Base-by-base conservation (phyloP, 2,888 invertebrate genomes). In the Mythimna vitellina region DNA sequence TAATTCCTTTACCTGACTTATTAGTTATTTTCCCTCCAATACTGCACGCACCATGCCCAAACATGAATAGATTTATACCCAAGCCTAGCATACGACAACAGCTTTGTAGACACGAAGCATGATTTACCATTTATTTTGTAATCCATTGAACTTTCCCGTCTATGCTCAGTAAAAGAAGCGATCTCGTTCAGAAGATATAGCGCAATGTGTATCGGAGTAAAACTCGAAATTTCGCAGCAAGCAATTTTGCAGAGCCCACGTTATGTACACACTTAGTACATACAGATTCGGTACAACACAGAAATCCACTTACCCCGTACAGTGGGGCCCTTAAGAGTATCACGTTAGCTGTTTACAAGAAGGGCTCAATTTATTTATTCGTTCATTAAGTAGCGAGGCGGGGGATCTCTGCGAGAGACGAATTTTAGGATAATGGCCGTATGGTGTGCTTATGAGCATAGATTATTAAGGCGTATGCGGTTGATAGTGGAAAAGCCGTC, bases 241-340 rank as follows among this genome's bases (percentile, higher is more conserved):
- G 38, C 75, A 77, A 76, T 86, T 86, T 81, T 68, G 72, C 75
- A 90, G 88, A 92, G 89, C 92, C 89, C 93, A 90, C 90, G 89
- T 93, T 87, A 80, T 86, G 85, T 87, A 88, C 84, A 86, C 84
- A 87, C 84, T 87, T 85, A 89, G 89, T 89, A 91, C 89, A 92
- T 89, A 91, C 89, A 92, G 91, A 94, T 94, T 92, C 89, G 90
- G 92, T 92, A 90, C 92, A 92, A 96, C 96, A 96, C 94, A 95
- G 92, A 96, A 96, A 95, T 93, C 95, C 96, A 96, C 96, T 96
- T 96, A 96, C 95, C 95, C 95, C 95, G 93, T 95, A 92, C 95
- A 91, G 94, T 90, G 93, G 92, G 89, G 89, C 91, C 92, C 92
- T 91, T 93, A 92, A 91, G 89, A 89, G 92, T 90, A 92, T 89